phyloP scores from a whole-genome alignment of 1,140 invertebrate genomes.

The Drosophila novamexicana region DNA sequence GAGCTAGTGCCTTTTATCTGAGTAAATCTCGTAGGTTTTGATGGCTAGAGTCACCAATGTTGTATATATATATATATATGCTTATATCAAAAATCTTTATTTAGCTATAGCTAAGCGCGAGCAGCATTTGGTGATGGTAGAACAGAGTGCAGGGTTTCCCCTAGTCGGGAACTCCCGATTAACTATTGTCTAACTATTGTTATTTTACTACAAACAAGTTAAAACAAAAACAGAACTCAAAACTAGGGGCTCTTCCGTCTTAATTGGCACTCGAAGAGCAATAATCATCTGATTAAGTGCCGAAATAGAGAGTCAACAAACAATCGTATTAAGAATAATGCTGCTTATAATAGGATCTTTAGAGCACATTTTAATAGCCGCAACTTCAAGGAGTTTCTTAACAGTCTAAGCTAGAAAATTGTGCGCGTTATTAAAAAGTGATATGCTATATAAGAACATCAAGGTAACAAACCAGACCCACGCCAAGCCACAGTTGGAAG shows the following conservation, averaged over 20 bases:
- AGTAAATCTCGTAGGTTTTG: too few species aligned
- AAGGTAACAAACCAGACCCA: constrained; percentile 9
- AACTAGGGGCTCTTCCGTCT: background rate
- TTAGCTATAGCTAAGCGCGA: too few species aligned
- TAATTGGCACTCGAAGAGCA: background rate
- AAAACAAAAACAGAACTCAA: background rate
- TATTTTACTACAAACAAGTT: too few species aligned
- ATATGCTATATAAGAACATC: constrained; percentile 3
- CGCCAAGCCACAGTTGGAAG: background rate
- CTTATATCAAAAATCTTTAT: too few species aligned
- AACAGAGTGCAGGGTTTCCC: too few species aligned
- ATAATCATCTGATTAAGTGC: too few species aligned
- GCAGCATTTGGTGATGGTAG: too few species aligned
- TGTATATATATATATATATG: too few species aligned
- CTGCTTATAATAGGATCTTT: background rate
- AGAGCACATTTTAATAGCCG: background rate
- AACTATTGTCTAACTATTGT: too few species aligned
- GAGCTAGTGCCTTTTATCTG: too few species aligned
- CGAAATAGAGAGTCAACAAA: background rate
- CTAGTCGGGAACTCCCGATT: too few species aligned
- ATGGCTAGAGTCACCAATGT: too few species aligned
- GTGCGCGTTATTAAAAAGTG: background rate
- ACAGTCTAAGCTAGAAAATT: constrained; percentile 1
- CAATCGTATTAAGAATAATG: constrained; percentile 10
- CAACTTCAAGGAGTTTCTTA: background rate